Base-by-base conservation (phyloP, 2,888 invertebrate genomes). In the Cephus runcator region DNA sequence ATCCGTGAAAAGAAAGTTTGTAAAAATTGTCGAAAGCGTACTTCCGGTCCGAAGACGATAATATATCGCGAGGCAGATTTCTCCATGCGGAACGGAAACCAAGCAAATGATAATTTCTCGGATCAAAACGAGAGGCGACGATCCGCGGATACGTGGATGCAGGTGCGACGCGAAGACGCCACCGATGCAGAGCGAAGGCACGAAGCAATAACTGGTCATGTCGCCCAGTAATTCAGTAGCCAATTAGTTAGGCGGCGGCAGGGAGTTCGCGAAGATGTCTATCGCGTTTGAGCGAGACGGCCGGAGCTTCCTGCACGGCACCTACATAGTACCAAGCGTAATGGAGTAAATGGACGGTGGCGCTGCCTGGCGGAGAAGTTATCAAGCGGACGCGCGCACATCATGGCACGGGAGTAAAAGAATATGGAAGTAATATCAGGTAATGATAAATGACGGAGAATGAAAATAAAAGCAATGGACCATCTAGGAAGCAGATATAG, bases 181-280 rank as follows among this genome's bases (percentile, higher is more conserved):
- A 2, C 9, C 56, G 56, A 56, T 56, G 80, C 69, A 75, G 85
- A 86, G 84, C 84, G 81, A 56, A 86, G 86, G 86, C 87, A 85
- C 85, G 85, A 86, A 87, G 87, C 88, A 88, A 88, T 87, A 87
- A 88, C 87, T 87, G 85, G 84, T 85, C 89, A 86, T 89, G 87
- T 88, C 87, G 85, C 83, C 86, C 86, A 86, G 88, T 89, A 90
- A 90, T 89, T 90, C 88, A 90, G 89, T 89, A 89, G 90, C 90
- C 90, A 90, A 90, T 90, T 90, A 90, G 90, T 89, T 89, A 88
- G 87, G 85, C 87, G 88, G 87, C 85, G 82, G 86, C 82, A 83
- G 84, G 84, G 86, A 86, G 85, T 81, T 82, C 83, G 85, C 83
- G 81, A 84, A 87, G 89, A 89, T 89, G 87, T 88, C 85, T 87